Conservation (phyloP, 2,888 invertebrate genomes). For the Sinohyriopsis cumingii region DNA sequence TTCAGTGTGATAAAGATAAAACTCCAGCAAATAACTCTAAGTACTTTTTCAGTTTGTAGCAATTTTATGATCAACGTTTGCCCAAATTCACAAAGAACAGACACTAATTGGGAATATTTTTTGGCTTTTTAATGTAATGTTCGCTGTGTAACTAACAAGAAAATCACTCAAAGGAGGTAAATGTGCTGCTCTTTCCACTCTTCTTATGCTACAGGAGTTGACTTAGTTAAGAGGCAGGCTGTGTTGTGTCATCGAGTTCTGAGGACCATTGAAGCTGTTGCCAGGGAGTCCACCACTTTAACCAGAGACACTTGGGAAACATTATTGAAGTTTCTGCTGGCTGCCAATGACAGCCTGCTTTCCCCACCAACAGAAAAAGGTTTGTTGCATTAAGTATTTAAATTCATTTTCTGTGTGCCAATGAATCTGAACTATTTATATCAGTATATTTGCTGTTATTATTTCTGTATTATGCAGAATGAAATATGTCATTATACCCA, state of each 20-base stretch:
- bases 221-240: conserved; percentile 88
- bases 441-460: too few relatives aligned
- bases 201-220: conserved; percentile 73
- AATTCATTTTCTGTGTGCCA: too few relatives aligned
- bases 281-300: conserved; percentile 83
- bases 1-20: too few relatives aligned
- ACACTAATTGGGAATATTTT: background rate
- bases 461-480: too few relatives aligned
- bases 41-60: too few relatives aligned
- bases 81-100: too few relatives aligned
- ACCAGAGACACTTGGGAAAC: conserved; percentile 93
- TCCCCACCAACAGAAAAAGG: conserved; percentile 92
- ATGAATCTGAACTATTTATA: too few relatives aligned
- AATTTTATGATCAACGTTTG: too few relatives aligned
- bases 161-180: too few relatives aligned
- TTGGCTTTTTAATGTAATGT: background rate
- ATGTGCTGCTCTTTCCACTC: background rate
- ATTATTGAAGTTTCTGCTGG: conserved; percentile 87
- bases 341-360: conserved; percentile 91
- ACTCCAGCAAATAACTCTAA: too few relatives aligned
- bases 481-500: too few relatives aligned
- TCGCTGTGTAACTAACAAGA: background rate
- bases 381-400: conserved; percentile 35
- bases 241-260: conserved; percentile 75
- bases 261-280: conserved; percentile 75